A percentile compares a stretch with the other conserved stretches of the same genome.
These are phyloP conservation scores for Rachycentron canadum DNA, from an alignment of 2,797 vertebrate genomes.

Conservation along the genomic window DNA sequence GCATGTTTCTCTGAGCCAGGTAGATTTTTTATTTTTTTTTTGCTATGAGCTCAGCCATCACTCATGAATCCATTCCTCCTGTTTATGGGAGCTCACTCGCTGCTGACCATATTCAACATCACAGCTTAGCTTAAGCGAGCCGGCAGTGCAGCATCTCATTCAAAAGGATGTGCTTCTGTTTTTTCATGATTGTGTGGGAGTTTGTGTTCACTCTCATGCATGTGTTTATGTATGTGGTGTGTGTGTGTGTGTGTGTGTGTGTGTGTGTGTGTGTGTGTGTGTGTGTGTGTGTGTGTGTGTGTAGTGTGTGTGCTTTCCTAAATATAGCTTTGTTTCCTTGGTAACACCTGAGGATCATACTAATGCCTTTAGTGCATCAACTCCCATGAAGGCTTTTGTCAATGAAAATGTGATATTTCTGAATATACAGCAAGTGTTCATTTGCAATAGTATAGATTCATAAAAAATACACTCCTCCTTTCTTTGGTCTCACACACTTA, in stretches of 20 bases:
- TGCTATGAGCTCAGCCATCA: neutral
- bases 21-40: neutral
- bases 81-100: neutral
- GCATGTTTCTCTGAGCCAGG: neutral
- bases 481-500: neutral
- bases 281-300: conserved; percentile 30
- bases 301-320: conserved; percentile 58
- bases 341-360: conserved; percentile 75
- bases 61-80: neutral
- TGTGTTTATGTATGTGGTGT: conserved; percentile 34
- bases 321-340: conserved; percentile 78
- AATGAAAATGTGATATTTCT: conserved; percentile 41
- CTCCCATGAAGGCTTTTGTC: conserved; percentile 39
- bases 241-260: conserved; percentile 23
- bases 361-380: conserved; percentile 50
- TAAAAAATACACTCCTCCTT: neutral
- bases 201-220: conserved; percentile 47
- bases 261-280: conserved; percentile 37
- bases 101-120: conserved; percentile 10
- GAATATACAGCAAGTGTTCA: conserved; percentile 43
- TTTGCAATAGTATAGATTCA: neutral
- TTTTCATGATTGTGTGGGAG: conserved; percentile 48
- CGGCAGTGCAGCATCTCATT: conserved; percentile 10
- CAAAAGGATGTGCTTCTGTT: conserved; percentile 32
- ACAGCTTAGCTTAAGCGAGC: conserved; percentile 3